phyloP scores from a whole-genome alignment of 2,888 invertebrate species.

The Hartigia nigra region DNA sequence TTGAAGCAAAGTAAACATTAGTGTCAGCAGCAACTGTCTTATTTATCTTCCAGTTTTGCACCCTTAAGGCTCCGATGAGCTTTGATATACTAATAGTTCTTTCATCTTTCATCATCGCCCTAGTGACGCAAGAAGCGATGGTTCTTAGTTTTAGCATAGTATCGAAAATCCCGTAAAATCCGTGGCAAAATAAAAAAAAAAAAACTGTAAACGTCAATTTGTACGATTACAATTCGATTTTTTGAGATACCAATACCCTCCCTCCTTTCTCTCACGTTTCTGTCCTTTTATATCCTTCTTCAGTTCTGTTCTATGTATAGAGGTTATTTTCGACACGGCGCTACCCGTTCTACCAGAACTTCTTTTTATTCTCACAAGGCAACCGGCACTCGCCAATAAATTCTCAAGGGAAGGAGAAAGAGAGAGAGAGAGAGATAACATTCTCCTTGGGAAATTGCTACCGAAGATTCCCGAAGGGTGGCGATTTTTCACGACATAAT shows the following conservation, averaged over 20 bases:
- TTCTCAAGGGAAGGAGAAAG: background rate
- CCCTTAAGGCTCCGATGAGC: background rate
- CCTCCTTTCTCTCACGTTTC: background rate
- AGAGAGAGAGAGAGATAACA: background rate
- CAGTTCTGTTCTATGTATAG: background rate
- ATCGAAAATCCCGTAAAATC: background rate
- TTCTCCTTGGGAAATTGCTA: background rate
- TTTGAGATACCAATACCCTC: background rate
- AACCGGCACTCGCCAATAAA: background rate
- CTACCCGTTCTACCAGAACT: background rate
- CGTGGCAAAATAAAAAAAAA: too few relatives aligned
- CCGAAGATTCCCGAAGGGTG: background rate
- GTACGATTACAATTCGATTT: background rate
- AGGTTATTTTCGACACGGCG: background rate
- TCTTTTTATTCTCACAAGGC: background rate
- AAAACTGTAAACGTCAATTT: background rate
- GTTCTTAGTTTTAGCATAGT: background rate
- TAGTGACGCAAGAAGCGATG: background rate
- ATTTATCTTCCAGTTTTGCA: constrained; percentile 1
- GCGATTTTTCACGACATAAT: background rate
- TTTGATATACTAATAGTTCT: background rate
- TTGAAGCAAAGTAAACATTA: constrained; percentile 1
- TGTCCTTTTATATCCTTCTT: background rate
- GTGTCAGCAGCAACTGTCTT: background rate
- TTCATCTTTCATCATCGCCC: constrained; percentile 1